Conservation (phyloP, 2,888 invertebrate species). For the Agrochola circellaris region DNA sequence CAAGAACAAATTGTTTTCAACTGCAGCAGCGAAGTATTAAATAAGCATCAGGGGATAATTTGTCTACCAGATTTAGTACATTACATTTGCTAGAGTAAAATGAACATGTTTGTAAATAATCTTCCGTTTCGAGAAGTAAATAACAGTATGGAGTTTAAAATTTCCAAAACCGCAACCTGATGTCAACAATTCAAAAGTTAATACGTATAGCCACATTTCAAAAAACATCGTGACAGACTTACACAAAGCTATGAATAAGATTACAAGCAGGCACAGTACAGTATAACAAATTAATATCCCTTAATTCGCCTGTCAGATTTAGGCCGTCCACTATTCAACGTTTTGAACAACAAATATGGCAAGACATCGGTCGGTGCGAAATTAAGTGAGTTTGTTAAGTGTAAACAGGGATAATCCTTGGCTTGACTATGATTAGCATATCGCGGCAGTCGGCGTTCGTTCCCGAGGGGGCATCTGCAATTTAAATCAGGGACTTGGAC, state of each 20-base stretch:
- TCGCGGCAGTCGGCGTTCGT: slow-evolving; percentile 89
- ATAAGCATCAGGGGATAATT: not conserved
- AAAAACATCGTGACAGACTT: slow-evolving; percentile 20
- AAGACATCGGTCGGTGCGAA: slow-evolving; percentile 87
- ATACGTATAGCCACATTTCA: not conserved
- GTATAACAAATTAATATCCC: slow-evolving; percentile 54
- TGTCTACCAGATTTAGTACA: not conserved
- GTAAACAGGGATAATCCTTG: slow-evolving; percentile 91
- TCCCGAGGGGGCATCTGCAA: slow-evolving; percentile 89
- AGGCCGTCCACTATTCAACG: slow-evolving; percentile 61
- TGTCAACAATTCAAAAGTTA: not conserved
- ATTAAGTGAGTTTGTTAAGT: slow-evolving; percentile 91
- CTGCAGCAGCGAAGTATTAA: slow-evolving; percentile 1
- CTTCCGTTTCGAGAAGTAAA: not conserved
- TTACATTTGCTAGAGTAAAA: not conserved
- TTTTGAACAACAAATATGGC: slow-evolving; percentile 78
- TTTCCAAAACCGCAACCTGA: not conserved
- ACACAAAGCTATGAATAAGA: slow-evolving; percentile 31
- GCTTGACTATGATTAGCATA: slow-evolving; percentile 91
- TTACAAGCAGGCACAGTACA: slow-evolving; percentile 34
- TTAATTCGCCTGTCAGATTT: slow-evolving; percentile 66
- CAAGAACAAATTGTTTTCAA: not conserved
- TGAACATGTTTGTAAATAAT: not conserved
- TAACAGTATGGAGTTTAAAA: not conserved
- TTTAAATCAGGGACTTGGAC: slow-evolving; percentile 90